These are phyloP conservation scores for Mimumesa dahlbomi DNA, from an alignment of 2,888 invertebrate species.

Conservation along the genomic window DNA sequence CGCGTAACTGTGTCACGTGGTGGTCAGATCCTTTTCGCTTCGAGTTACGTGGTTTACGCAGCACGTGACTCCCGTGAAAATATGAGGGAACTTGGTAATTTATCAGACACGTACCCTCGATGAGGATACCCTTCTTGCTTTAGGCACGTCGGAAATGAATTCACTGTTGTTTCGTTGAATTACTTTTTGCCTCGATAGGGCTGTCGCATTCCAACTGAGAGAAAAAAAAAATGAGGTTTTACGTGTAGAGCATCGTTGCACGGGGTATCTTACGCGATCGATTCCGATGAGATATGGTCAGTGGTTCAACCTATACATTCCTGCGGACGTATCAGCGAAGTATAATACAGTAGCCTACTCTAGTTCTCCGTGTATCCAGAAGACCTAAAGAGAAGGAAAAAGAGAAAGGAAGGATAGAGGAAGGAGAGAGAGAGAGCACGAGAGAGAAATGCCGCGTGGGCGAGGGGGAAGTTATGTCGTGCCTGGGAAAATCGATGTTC, in stretches of 20 bases:
- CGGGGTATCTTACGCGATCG: slow-evolving; percentile 33
- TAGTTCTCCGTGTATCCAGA: slow-evolving; percentile 54
- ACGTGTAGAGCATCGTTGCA: slow-evolving; percentile 1
- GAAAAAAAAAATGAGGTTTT: neutral
- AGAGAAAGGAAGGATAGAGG: slow-evolving; percentile 1
- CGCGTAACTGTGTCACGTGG: slow-evolving; percentile 26
- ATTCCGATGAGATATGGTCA: slow-evolving; percentile 40
- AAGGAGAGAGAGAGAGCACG: slow-evolving; percentile 51
- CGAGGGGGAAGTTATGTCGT: slow-evolving; percentile 60
- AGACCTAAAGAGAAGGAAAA: slow-evolving; percentile 40
- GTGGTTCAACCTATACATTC: slow-evolving; percentile 49
- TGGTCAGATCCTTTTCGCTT: slow-evolving; percentile 28
- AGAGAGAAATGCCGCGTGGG: no score
- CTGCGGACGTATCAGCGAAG: slow-evolving; percentile 40
- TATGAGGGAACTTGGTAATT: slow-evolving; percentile 1
- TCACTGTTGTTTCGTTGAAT: no score
- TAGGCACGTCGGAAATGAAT: neutral
- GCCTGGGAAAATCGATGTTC: slow-evolving; percentile 74
- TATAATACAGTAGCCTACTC: slow-evolving; percentile 51
- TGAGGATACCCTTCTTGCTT: neutral
- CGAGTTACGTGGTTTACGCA: neutral
- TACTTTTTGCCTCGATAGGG: neutral
- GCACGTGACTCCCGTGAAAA: slow-evolving; percentile 31
- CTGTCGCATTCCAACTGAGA: neutral
- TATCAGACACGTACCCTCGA: neutral